phyloP scores from a whole-genome alignment of 53 echinoderm and acorn worm genomes.

The Antedon mediterranea region DNA sequence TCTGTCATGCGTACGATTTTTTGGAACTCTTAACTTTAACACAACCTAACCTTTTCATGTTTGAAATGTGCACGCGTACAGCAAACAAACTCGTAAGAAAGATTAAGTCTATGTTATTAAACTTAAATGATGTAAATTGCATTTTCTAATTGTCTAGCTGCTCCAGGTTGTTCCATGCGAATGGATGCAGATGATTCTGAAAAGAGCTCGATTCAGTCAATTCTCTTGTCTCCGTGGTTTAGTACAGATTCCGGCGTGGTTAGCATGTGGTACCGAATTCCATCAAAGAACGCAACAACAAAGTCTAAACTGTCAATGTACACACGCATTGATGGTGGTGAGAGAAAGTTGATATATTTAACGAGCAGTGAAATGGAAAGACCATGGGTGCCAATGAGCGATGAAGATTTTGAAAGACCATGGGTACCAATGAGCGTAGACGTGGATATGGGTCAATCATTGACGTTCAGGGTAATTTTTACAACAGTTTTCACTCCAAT shows the following conservation, averaged over 20 bases:
- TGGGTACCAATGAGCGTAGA: not conserved
- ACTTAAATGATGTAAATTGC: too few species aligned
- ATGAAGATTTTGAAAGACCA: not conserved
- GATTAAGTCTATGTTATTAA: too few species aligned
- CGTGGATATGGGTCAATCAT: not conserved
- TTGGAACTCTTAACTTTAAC: too few species aligned
- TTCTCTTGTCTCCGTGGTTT: not conserved
- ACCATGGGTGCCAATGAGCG: not conserved
- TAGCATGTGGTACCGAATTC: not conserved
- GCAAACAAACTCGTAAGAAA: too few species aligned
- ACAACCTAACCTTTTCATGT: too few species aligned
- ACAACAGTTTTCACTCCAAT: too few species aligned
- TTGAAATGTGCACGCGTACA: too few species aligned
- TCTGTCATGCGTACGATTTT: too few species aligned
- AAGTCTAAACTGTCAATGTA: not conserved
- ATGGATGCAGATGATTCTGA: not conserved
- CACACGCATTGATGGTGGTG: not conserved
- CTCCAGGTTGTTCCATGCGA: not conserved
- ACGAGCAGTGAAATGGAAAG: not conserved
- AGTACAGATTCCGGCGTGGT: not conserved
- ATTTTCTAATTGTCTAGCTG: too few species aligned
- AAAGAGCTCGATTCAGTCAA: not conserved
- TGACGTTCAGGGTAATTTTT: not conserved
- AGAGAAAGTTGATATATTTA: not conserved
- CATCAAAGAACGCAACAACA: not conserved